phyloP scores from a whole-genome alignment of 2,888 invertebrate species.

The Heteromurus nitidus region DNA sequence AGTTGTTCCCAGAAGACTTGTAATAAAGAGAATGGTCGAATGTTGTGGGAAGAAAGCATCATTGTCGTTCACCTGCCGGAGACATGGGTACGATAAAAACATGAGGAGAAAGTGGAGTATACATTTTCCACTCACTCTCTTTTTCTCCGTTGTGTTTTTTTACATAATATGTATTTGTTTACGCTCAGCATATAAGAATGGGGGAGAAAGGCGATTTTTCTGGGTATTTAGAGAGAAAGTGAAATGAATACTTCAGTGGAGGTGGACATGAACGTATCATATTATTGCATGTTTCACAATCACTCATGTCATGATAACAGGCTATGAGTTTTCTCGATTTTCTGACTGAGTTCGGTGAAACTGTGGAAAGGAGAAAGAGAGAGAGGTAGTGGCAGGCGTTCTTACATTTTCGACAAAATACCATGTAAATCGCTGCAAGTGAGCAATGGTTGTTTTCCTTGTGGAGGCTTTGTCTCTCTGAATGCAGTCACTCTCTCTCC shows the following conservation, averaged over 20 bases:
- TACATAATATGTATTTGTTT: not conserved
- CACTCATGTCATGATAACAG: constrained; percentile 23
- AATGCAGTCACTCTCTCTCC: not conserved
- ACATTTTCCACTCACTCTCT: too few species aligned
- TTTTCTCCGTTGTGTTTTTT: not conserved
- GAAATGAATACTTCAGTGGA: constrained; percentile 6
- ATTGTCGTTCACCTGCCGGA: constrained; percentile 42
- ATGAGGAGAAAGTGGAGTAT: too few species aligned
- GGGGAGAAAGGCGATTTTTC: too few species aligned
- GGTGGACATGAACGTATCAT: constrained; percentile 13
- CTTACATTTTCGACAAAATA: not conserved
- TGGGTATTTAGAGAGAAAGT: constrained; percentile 3
- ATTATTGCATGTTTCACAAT: constrained; percentile 30
- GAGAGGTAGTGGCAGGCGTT: not conserved
- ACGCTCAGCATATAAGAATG: not conserved
- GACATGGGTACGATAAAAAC: not conserved
- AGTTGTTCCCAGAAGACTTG: constrained; percentile 33
- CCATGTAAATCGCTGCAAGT: constrained; percentile 4
- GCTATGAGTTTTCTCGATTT: not conserved
- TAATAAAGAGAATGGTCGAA: constrained; percentile 17
- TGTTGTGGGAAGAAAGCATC: constrained; percentile 22
- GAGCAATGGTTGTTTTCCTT: not conserved
- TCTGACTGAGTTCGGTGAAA: too few species aligned
- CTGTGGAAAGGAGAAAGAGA: not conserved
- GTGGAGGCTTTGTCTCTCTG: constrained; percentile 8